Base-by-base conservation (phyloP, 92 coral and sea anemone species). In the Paragorgia papillata region DNA sequence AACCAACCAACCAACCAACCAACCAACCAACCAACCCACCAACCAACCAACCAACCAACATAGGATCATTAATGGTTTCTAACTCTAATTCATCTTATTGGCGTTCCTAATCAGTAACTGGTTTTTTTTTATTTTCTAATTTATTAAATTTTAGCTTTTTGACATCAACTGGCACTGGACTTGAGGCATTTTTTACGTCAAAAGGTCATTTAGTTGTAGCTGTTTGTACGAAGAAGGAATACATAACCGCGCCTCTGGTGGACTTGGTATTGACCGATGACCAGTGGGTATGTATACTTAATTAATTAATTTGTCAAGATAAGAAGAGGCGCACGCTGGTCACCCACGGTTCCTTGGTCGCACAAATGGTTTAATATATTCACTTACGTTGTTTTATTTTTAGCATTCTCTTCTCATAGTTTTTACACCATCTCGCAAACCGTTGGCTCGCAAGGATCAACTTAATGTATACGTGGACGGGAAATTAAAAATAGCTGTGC, bases 351-450 rank as follows among this genome's bases (percentile, higher is more conserved):
- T n/a, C n/a, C n/a, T n/a, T n/a, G n/a, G n/a, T n/a, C n/a, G n/a
- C n/a, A n/a, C n/a, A n/a, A n/a, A n/a, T n/a, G n/a, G n/a, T n/a
- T n/a, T n/a, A n/a, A n/a, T n/a, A n/a, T n/a, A n/a, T n/a, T n/a
- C n/a, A n/a, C n/a, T n/a, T n/a, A n/a, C n/a, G n/a, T 46, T 60
- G 51, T 67, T 43, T 70, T 79, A 44, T 18, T 53, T 62, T 27
- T 79, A 94, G 98, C 98, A 94, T 81, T 90, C 97, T 9, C 79
- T 94, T 0, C 80, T 89, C 19, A 73, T 94, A 41, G 82, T 89
- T 24, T 92, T 91, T 70, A 37, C 64, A 9, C 88, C 92, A 25
- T 90, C 92, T 31, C 95, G 98, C 62, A 88, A 92, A 31, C 88
- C 97, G 49, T 86, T 94, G 77, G 95, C 95, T 14, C 92, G 85